phyloP scores from a whole-genome alignment of 2,797 vertebrate species.

The Anguilla megastoma region DNA sequence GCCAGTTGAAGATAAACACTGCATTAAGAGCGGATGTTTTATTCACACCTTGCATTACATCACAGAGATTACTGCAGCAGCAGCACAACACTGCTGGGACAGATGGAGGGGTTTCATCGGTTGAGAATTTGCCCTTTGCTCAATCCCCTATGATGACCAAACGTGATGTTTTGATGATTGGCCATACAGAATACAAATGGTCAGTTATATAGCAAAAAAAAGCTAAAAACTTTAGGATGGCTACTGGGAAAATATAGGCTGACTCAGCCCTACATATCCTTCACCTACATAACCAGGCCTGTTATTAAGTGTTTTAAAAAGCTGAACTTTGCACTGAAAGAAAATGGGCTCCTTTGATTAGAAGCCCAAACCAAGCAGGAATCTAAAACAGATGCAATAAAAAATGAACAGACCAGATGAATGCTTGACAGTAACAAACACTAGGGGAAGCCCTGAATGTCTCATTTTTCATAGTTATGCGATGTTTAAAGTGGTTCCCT shows the following conservation, averaged over 20 bases:
- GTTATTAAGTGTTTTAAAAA: background rate
- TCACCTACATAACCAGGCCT: background rate
- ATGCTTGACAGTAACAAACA: conserved; percentile 19
- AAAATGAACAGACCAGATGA: conserved; percentile 3
- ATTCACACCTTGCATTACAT: background rate
- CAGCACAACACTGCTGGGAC: background rate
- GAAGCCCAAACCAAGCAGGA: background rate
- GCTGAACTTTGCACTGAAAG: background rate
- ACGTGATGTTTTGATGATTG: background rate
- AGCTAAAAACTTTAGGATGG: background rate
- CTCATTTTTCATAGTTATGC: conserved; percentile 58
- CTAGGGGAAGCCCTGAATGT: conserved; percentile 66
- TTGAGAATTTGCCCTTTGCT: background rate
- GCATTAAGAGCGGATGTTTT: conserved; percentile 6
- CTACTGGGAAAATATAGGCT: background rate
- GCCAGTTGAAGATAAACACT: background rate
- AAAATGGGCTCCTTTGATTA: background rate
- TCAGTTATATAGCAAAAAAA: background rate
- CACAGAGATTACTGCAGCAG: background rate
- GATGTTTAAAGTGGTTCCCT: background rate
- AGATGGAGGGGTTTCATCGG: background rate
- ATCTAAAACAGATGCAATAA: background rate
- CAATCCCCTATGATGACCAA: background rate
- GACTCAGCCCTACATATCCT: background rate
- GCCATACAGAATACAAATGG: background rate